phyloP scores from a whole-genome alignment of 2,888 invertebrate genomes.

The Tuta absoluta region DNA sequence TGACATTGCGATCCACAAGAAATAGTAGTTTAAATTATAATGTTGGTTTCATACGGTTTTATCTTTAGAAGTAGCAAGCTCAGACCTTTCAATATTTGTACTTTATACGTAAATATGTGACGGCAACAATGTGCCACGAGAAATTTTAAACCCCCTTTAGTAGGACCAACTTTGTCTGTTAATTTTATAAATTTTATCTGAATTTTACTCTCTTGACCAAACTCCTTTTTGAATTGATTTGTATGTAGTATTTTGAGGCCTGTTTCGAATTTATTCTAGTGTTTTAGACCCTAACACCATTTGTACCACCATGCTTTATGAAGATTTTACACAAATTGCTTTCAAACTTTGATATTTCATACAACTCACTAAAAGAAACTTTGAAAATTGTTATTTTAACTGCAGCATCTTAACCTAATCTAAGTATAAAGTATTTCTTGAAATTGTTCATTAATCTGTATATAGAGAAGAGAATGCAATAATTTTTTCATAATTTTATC shows the following conservation, averaged over 20 bases:
- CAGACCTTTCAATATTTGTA: constrained; percentile 21
- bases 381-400: constrained; percentile 48
- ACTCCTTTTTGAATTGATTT: constrained; percentile 56
- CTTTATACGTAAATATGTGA: constrained; percentile 25
- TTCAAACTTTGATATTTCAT: constrained; percentile 51
- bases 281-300: constrained; percentile 55
- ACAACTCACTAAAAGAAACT: constrained; percentile 45
- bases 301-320: constrained; percentile 63
- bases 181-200: constrained; percentile 48
- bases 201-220: constrained; percentile 63
- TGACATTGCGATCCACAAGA: constrained; percentile 14
- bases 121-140: constrained; percentile 14
- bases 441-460: constrained; percentile 60
- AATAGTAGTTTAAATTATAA: background rate
- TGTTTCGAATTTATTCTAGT: constrained; percentile 60
- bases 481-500: constrained; percentile 73
- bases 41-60: constrained; percentile 1
- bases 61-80: constrained; percentile 7
- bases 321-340: constrained; percentile 60
- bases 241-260: constrained; percentile 63
- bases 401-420: constrained; percentile 45
- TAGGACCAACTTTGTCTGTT: constrained; percentile 62
- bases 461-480: constrained; percentile 66
- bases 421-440: constrained; percentile 52
- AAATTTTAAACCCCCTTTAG: constrained; percentile 44